Percentiles rank a stretch among this genome's conserved stretches.
Conservation (phyloP, 1,140 invertebrate genomes). For the Drosophila nannoptera region DNA sequence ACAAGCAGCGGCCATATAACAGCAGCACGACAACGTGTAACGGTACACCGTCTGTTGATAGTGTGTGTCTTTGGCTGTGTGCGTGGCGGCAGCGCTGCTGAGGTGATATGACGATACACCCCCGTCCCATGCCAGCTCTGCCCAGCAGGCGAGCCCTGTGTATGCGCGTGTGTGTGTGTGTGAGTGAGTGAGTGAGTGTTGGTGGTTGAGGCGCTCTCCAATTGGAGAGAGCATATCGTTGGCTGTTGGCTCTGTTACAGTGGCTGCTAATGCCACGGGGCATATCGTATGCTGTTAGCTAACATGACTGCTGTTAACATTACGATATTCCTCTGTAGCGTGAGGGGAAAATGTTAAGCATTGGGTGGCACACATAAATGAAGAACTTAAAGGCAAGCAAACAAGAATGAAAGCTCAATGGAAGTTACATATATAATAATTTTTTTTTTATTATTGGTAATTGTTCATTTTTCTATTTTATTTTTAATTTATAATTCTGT, state of each 20-base stretch:
- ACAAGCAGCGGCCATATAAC: constrained; percentile 53
- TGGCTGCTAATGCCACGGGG: constrained; percentile 10
- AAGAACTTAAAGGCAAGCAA: no score
- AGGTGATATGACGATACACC: constrained; percentile 37
- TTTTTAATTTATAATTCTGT: constrained; percentile 2
- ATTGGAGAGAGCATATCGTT: constrained; percentile 53
- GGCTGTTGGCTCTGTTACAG: constrained; percentile 11
- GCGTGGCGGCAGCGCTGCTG: constrained; percentile 46
- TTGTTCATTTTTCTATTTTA: background rate
- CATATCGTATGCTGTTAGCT: constrained; percentile 57
- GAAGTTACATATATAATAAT: no score
- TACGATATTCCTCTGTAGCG: constrained; percentile 34
- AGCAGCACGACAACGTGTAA: constrained; percentile 57
- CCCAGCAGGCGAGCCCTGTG: no score
- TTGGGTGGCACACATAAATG: background rate
- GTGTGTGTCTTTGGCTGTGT: constrained; percentile 33
- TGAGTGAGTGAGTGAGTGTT: constrained; percentile 22
- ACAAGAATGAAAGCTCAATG: no score
- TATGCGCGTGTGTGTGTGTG: background rate
- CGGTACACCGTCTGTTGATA: constrained; percentile 59
- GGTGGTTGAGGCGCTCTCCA: constrained; percentile 49
- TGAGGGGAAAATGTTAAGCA: constrained; percentile 30
- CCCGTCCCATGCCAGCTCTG: background rate
- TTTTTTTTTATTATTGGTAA: no score
- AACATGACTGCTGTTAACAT: constrained; percentile 26